Evolutionary conservation across 1,140 invertebrate genomes (phyloP), one percentile per base, ranked within the genome.

Genomic region (Glossosoma conforme): DNA sequence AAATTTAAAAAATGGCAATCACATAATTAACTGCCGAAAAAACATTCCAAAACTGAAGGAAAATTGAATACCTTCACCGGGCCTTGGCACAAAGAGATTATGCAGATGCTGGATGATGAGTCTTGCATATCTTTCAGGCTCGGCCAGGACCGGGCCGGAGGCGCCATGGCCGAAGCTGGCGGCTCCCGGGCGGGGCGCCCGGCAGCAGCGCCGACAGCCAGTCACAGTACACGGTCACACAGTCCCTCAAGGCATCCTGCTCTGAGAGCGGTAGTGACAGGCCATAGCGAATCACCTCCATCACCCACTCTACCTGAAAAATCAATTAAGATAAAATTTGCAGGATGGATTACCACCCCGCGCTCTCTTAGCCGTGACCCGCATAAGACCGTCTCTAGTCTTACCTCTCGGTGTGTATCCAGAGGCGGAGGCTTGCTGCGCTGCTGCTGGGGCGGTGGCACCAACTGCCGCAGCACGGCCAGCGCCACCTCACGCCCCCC

Each of bases 201-300:
- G 90, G 85, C 59, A 94, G 81, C 40, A 96, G 72, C 1, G 92
- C 88, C 0, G 87, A 86, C 19, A 98, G 70, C 95, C 95, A 98
- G 63, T 97, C 93, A 69, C 93, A 97, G 65, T 97, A 98, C 17
- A 98, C 86, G 69, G 91, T 91, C 6, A 97, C 93, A 72, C 94
- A 98, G 69, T 97, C 94, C 56, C 93, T 84, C 30, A 98, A 87
- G 1, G 91, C 90, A 59, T 97, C 93, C 68, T 95, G 91, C 67
- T 97, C 93, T 25, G 81, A 77, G 9, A 97, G 65, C 0, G 93
- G 92, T 22, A 98, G 70, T 22, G 89, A 91, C 1, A 98, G 75
- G 0, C 95, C 94, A 75, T 86, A 95, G 62, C 93, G 92, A 15
- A 97, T 84, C 5, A 96, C 91, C 79, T 93, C 89, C 82, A 94